phyloP scores from a whole-genome alignment of 1,140 invertebrate genomes.

The Bombus breviceps region DNA sequence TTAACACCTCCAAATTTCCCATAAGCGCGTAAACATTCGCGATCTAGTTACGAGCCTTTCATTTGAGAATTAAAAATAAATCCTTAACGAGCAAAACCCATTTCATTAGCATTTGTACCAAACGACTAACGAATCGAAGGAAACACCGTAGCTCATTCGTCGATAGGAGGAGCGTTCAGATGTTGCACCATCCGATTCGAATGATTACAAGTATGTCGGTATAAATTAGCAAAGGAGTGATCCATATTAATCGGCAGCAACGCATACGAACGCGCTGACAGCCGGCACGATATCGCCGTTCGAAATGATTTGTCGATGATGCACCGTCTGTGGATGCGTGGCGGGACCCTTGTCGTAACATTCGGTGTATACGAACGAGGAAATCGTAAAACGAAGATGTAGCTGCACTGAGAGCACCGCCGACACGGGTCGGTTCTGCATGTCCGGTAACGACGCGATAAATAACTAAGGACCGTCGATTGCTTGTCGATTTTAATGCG shows the following conservation, averaged over 20 bases:
- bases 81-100: not conserved
- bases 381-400: constrained; percentile 47
- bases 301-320: constrained; percentile 43
- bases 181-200: not conserved
- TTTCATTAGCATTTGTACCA: not conserved
- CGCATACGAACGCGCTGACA: constrained; percentile 25
- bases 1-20: too few species aligned
- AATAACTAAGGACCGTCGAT: constrained; percentile 46
- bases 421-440: not conserved
- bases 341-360: constrained; percentile 13
- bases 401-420: not conserved
- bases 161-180: not conserved
- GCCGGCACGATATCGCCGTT: constrained; percentile 1
- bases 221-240: constrained; percentile 26
- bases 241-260: constrained; percentile 43
- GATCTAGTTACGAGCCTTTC: too few species aligned
- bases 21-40: too few species aligned
- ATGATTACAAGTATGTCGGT: not conserved
- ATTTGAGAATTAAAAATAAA: not conserved
- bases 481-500: constrained; percentile 47
- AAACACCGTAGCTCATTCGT: not conserved
- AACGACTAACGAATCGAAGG: too few species aligned
- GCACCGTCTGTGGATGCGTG: not conserved
- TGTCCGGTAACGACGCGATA: constrained; percentile 43
- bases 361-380: constrained; percentile 32